Conservation (phyloP, 1,140 invertebrate species). For the Zaprionus ornatus region DNA sequence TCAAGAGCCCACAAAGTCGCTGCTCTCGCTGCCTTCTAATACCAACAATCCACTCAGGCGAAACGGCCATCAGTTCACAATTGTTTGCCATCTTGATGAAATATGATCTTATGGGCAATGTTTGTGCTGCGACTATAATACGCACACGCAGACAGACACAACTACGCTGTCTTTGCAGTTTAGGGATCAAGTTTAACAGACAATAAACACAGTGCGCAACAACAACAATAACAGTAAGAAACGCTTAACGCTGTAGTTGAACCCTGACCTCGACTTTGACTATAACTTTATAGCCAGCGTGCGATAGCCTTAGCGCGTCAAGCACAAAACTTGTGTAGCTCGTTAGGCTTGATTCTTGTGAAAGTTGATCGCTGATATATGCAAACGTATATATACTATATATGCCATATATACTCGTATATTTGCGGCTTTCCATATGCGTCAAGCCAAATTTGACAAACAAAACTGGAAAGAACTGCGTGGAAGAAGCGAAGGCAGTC, state of each 20-base stretch:
- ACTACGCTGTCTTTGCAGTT: constrained; percentile 36
- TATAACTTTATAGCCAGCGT: constrained; percentile 11
- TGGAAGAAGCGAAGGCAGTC: neutral
- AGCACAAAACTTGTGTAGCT: constrained; percentile 39
- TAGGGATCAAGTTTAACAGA: constrained; percentile 69
- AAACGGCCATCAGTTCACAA: constrained; percentile 69
- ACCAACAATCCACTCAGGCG: constrained; percentile 61
- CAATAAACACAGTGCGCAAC: constrained; percentile 49
- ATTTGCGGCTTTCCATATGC: constrained; percentile 27
- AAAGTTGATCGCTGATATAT: constrained; percentile 52
- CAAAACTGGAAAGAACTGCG: constrained; percentile 12
- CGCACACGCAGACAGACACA: neutral
- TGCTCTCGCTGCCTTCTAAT: constrained; percentile 60
- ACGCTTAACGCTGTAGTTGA: constrained; percentile 46
- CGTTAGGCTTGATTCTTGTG: constrained; percentile 70
- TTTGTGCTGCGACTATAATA: neutral
- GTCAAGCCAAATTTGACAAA: constrained; percentile 37
- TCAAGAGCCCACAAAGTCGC: constrained; percentile 13
- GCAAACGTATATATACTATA: neutral
- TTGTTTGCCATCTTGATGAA: constrained; percentile 52
- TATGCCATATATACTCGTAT: neutral
- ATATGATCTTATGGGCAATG: constrained; percentile 71
- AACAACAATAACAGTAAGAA: constrained; percentile 46
- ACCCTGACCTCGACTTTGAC: constrained; percentile 67
- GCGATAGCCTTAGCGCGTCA: neutral